Base-by-base conservation (phyloP, 2,888 invertebrate species). In the Lobophora halterata region DNA sequence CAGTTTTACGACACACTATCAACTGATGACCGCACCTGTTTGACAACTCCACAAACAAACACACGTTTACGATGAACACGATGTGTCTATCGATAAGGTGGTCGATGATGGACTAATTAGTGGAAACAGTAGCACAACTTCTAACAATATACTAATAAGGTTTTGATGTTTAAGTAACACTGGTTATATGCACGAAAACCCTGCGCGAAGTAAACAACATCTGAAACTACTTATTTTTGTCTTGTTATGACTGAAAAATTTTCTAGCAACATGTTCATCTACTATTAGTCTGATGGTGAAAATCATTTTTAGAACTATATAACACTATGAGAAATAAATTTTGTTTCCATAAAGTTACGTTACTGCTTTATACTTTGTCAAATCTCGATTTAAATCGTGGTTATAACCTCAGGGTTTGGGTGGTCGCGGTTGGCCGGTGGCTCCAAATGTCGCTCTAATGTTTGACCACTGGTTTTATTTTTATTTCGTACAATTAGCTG, bases 41-140 rank as follows among this genome's bases (percentile, higher is more conserved):
- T 46, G 50, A 52, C 55, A 50, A 50, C 47, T 46, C 30, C 29
- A 46, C 46, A 49, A 49, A 54, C 52, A 51, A 43, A 44, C 51
- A 42, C 8, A 37, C 40, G 31, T 52, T 52, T 52, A 49, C 54
- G 49, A 49, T 19, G 40, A 44, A 43, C 39, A 37, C 46, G 48
- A 54, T 54, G 46, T 46, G 53, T 46, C 33, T 49, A 45, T 46
- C 40, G 40, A 46, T 46, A 43, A 29, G 40, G 29, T 37, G 37
- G 43, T 16, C 37, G 7, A 9, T 21, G 6, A 4, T 14, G 7
- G n/a, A 5, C 21, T 28, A 8, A 32, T 26, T 30, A 24, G 4
- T 5, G 23, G 1, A 13, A 17, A 2, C 33, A 43, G 43, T 37
- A 26, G 3, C 10, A 6, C 33, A 30, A 12, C 32, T 29, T 21